Percentiles rank a stretch among this genome's conserved stretches.
phyloP scores from a whole-genome alignment of 2,888 invertebrate species.

The Drosophila putrida region DNA sequence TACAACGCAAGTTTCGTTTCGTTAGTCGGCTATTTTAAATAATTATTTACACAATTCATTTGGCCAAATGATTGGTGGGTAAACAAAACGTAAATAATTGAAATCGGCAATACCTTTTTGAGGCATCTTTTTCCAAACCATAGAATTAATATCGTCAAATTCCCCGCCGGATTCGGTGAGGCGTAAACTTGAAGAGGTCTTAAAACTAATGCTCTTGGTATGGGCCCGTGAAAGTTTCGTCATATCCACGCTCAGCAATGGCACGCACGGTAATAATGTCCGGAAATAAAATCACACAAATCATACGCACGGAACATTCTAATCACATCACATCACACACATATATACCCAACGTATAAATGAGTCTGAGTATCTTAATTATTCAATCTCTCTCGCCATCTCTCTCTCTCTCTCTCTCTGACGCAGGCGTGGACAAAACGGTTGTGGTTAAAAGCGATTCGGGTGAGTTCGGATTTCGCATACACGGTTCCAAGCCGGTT shows the following conservation, averaged over 20 bases:
- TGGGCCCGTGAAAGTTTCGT: conserved; percentile 93
- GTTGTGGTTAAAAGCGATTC: conserved; percentile 93
- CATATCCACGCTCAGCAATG: conserved; percentile 88
- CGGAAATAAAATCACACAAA: conserved; percentile 84
- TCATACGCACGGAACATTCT: conserved; percentile 36
- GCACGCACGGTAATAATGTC: conserved; percentile 86
- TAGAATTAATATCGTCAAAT: conserved; percentile 82
- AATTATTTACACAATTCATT: conserved; percentile 56
- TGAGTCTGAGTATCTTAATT: neutral
- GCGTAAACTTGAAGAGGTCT: conserved; percentile 91
- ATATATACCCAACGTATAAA: neutral
- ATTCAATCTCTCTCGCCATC: conserved; percentile 5
- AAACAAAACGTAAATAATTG: conserved; percentile 47
- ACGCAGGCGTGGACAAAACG: conserved; percentile 93
- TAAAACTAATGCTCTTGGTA: conserved; percentile 92
- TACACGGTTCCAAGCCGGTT: conserved; percentile 98
- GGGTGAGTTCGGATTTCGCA: conserved; percentile 97
- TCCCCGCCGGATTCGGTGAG: conserved; percentile 86
- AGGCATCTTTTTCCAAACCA: conserved; percentile 11
- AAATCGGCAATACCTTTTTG: conserved; percentile 5
- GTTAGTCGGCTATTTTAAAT: conserved; percentile 35
- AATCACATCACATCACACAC: neutral
- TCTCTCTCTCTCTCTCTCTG: neutral
- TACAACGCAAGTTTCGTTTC: conserved; percentile 10
- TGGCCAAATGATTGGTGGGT: conserved; percentile 74